Percentiles rank a stretch among this genome's conserved stretches.
Evolutionary conservation across 2,888 invertebrate species (phyloP).

Genomic region (Synanthedon tipuliformis): DNA sequence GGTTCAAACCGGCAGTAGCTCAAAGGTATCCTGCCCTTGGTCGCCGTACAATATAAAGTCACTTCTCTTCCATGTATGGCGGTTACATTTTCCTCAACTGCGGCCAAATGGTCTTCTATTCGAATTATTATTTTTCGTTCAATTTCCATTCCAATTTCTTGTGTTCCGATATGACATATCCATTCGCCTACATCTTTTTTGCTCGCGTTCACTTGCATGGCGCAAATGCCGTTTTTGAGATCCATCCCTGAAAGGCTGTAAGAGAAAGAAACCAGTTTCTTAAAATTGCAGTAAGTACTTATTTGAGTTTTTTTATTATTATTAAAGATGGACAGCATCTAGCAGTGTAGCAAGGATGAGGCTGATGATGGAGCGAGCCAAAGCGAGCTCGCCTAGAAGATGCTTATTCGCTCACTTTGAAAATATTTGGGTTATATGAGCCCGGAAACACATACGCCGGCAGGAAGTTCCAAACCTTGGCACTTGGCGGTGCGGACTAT

Average conservation of each 20-base stretch:
- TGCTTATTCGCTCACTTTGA: no score
- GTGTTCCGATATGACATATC: constrained; percentile 58
- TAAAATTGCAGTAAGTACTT: no score
- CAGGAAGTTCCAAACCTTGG: no score
- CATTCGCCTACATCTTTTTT: constrained; percentile 47
- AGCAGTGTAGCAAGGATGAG: no score
- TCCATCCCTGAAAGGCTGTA: constrained; percentile 41
- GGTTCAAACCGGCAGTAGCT: constrained; percentile 64
- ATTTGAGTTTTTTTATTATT: no score
- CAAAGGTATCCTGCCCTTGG: constrained; percentile 35
- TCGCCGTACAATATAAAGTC: constrained; percentile 49
- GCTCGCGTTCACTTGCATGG: constrained; percentile 31
- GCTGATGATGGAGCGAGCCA: no score
- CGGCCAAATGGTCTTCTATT: constrained; percentile 44
- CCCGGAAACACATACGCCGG: no score
- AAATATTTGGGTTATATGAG: no score
- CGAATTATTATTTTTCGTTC: constrained; percentile 38
- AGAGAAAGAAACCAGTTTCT: background rate
- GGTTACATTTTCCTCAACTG: constrained; percentile 31
- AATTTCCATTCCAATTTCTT: constrained; percentile 31
- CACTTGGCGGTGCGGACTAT: no score
- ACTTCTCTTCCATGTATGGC: constrained; percentile 33
- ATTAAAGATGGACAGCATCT: no score
- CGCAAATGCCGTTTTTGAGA: constrained; percentile 47
- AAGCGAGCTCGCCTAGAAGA: no score